Conservation (phyloP, 1,140 invertebrate species). For the Lepidostoma basale region DNA sequence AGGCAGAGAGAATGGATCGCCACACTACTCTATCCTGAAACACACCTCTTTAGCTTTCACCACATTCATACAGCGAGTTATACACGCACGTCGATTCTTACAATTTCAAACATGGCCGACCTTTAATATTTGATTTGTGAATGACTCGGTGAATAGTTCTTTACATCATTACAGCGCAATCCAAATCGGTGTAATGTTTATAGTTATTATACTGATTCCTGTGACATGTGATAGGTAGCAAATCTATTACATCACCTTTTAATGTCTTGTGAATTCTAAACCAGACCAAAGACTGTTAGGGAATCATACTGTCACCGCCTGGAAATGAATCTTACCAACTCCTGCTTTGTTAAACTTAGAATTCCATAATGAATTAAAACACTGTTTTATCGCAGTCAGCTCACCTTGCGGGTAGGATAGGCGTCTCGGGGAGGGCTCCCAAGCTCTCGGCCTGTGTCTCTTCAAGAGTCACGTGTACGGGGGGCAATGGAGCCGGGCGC, state of each 20-base stretch:
- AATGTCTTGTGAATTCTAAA: neutral
- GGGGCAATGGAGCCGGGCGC: constrained; percentile 64
- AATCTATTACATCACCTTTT: neutral
- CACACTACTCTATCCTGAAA: no score
- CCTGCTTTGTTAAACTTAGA: neutral
- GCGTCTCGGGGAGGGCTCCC: constrained; percentile 66
- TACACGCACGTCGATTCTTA: no score
- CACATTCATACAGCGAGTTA: no score
- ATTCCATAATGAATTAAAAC: neutral
- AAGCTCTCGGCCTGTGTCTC: constrained; percentile 61
- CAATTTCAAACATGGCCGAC: no score
- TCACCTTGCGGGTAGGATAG: constrained; percentile 65
- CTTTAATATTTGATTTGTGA: neutral
- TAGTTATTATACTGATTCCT: no score
- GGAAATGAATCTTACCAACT: neutral
- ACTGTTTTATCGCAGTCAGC: neutral
- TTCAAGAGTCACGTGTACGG: constrained; percentile 56
- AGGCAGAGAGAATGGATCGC: no score
- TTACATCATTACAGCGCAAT: no score
- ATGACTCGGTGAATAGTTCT: no score
- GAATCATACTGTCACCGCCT: neutral
- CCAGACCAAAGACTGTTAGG: neutral
- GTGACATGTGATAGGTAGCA: no score
- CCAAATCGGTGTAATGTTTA: no score
- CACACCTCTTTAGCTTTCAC: no score